Conservation (phyloP, 2,888 invertebrate genomes). For the Hermodice carunculata region DNA sequence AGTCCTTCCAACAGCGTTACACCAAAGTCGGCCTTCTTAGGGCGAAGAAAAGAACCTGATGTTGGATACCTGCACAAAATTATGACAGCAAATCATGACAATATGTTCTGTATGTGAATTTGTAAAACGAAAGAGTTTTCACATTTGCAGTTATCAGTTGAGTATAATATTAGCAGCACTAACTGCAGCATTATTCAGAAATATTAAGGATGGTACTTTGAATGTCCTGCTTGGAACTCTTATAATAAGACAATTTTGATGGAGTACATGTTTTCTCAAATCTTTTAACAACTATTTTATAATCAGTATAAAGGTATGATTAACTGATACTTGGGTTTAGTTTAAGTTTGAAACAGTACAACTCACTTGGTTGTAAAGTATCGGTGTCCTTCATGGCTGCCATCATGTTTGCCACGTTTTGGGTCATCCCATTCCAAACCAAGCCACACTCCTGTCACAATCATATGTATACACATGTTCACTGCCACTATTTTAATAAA, state of each 20-base stretch:
- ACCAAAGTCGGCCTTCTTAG: slow-evolving; percentile 82
- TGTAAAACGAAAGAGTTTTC: neutral
- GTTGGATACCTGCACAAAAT: slow-evolving; percentile 75
- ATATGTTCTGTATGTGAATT: neutral
- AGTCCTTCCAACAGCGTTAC: slow-evolving; percentile 83
- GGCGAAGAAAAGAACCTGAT: slow-evolving; percentile 90
- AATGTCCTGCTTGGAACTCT: too few relatives aligned
- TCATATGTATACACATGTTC: neutral
- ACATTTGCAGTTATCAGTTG: neutral
- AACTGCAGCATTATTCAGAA: neutral
- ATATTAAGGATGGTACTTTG: neutral
- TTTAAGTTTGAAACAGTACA: neutral
- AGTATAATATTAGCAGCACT: neutral
- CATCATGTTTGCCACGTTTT: slow-evolving; percentile 92
- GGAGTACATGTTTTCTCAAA: neutral
- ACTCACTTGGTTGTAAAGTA: slow-evolving; percentile 77
- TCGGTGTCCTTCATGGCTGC: slow-evolving; percentile 82
- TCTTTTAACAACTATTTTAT: too few relatives aligned
- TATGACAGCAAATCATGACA: neutral
- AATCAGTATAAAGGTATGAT: too few relatives aligned
- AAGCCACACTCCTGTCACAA: slow-evolving; percentile 80
- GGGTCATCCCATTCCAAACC: slow-evolving; percentile 98
- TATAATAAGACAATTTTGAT: too few relatives aligned
- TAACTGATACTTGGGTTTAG: neutral
- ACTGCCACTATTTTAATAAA: too few relatives aligned